These are phyloP conservation scores for Leucopsar rothschildi DNA, from an alignment of 2,113 vertebrate species.

Conservation along the genomic window DNA sequence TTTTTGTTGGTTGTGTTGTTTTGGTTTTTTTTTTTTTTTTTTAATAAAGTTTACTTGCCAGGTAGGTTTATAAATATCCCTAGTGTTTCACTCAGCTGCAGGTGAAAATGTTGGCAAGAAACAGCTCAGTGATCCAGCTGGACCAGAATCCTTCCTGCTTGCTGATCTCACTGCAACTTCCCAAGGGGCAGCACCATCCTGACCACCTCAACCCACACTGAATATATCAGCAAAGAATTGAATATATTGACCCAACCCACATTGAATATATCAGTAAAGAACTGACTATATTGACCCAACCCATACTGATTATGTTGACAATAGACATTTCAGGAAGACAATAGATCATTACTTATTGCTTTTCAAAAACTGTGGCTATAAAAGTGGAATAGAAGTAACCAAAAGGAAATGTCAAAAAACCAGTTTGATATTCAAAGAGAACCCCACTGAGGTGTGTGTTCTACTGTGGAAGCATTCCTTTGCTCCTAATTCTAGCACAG, in stretches of 20 bases:
- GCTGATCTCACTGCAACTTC: background rate
- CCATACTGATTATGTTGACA: background rate
- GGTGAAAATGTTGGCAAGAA: background rate
- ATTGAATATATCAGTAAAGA: background rate
- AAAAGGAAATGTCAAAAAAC: background rate
- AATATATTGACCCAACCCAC: background rate
- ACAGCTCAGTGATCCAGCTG: background rate
- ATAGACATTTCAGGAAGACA: background rate
- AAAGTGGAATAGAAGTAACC: background rate
- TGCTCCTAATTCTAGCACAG: background rate
- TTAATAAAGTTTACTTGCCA: background rate
- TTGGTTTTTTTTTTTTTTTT: background rate
- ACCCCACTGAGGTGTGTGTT: accelerated
- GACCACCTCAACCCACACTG: accelerated
- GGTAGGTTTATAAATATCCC: background rate
- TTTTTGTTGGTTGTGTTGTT: background rate
- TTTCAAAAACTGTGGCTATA: accelerated
- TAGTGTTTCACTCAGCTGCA: background rate
- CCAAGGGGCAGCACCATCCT: background rate
- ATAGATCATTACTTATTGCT: background rate
- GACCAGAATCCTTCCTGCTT: background rate
- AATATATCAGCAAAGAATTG: background rate
- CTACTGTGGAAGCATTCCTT: background rate
- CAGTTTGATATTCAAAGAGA: background rate
- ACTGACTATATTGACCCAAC: background rate